Evolutionary conservation across 2,888 invertebrate species (phyloP).

Genomic region (Neoascia interrupta): DNA sequence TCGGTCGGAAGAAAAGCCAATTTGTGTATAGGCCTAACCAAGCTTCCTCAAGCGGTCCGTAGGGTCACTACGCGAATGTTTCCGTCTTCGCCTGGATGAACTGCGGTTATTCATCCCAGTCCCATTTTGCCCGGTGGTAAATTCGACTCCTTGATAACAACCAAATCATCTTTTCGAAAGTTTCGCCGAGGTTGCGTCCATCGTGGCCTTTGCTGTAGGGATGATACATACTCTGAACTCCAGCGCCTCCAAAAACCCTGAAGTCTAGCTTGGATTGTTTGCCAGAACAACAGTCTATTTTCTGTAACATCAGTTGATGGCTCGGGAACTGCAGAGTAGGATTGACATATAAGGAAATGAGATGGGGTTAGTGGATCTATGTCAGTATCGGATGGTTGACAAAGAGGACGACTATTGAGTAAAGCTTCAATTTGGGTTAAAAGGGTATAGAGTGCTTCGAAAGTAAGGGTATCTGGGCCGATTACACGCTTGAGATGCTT

Average conservation of each 20-base stretch:
- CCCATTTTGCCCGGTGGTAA: background rate
- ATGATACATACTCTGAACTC: background rate
- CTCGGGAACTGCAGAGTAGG: background rate
- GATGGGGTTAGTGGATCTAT: slow-evolving; percentile 6
- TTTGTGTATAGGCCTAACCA: background rate
- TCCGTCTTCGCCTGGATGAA: no score
- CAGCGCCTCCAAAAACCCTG: background rate
- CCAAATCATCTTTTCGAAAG: background rate
- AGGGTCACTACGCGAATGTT: no score
- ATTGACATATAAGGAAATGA: background rate
- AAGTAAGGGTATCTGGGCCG: background rate
- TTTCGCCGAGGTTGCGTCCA: background rate
- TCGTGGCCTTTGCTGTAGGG: background rate
- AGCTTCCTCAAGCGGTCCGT: background rate
- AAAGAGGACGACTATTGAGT: slow-evolving; percentile 3
- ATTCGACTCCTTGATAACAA: background rate
- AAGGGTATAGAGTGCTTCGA: background rate
- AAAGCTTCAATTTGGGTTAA: slow-evolving; percentile 1
- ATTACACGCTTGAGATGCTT: background rate
- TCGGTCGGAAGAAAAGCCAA: background rate
- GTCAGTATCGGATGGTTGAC: background rate
- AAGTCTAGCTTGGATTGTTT: background rate
- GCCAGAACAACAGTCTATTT: background rate
- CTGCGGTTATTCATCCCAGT: background rate
- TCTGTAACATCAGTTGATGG: background rate